phyloP scores from a whole-genome alignment of 2,888 invertebrate genomes.

The Julus scanicus region DNA sequence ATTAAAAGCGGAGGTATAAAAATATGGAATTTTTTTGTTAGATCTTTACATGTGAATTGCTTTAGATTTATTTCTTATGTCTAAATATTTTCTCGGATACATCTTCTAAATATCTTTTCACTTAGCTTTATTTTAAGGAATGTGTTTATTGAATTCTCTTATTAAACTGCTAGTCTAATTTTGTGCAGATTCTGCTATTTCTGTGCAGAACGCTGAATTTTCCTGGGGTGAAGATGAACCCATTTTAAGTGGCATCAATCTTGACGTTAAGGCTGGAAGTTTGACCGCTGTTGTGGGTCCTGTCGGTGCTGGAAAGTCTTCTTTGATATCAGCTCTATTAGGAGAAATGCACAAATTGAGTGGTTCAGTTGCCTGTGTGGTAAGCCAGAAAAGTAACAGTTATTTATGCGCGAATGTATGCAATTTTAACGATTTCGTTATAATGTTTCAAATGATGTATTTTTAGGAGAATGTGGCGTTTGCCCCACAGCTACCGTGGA shows the following conservation, averaged over 20 bases:
- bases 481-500: slow-evolving; percentile 97
- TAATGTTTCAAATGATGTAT: background rate
- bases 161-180: background rate
- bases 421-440: background rate
- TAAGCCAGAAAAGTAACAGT: slow-evolving; percentile 58
- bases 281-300: slow-evolving; percentile 68
- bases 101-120: background rate
- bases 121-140: background rate
- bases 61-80: too few species aligned
- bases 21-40: background rate
- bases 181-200: slow-evolving; percentile 75
- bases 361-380: slow-evolving; percentile 80
- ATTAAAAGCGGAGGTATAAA: slow-evolving; percentile 43
- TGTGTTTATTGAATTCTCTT: background rate
- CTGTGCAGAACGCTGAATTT: slow-evolving; percentile 87
- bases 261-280: slow-evolving; percentile 64
- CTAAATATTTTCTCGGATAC: too few species aligned
- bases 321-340: slow-evolving; percentile 85
- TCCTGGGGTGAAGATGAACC: slow-evolving; percentile 79
- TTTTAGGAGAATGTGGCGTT: slow-evolving; percentile 78
- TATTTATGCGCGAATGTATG: background rate
- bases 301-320: slow-evolving; percentile 86
- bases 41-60: background rate
- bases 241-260: slow-evolving; percentile 68
- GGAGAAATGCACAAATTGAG: slow-evolving; percentile 89